These are phyloP conservation scores for Acanthacorydalis orientalis DNA, from an alignment of 2,888 invertebrate genomes.

Conservation along the genomic window DNA sequence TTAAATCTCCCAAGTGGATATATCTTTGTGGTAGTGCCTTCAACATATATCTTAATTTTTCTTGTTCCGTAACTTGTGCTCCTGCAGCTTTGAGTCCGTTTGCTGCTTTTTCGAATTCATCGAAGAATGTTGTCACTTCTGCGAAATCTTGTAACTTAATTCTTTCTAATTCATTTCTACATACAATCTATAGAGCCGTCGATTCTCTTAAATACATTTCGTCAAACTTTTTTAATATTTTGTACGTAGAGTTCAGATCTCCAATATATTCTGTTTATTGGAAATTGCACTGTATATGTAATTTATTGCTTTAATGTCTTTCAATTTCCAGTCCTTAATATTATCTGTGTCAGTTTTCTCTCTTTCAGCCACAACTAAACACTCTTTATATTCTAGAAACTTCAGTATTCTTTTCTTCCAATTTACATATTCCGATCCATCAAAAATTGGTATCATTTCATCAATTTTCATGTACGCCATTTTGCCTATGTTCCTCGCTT, in stretches of 20 bases:
- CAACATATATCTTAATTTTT: conserved; percentile 15
- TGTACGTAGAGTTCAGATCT: not conserved
- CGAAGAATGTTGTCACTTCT: conserved; percentile 10
- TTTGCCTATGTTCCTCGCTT: not conserved
- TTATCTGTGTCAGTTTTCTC: conserved; percentile 2
- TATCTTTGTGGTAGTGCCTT: conserved; percentile 12
- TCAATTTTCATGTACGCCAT: conserved; percentile 7
- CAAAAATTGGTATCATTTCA: conserved; percentile 10
- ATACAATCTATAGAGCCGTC: conserved; percentile 9
- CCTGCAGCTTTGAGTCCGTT: conserved; percentile 14
- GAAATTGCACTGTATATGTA: not conserved
- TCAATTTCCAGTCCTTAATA: conserved; percentile 3
- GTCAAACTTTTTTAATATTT: conserved; percentile 5
- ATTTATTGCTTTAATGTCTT: conserved; percentile 7
- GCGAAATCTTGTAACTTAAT: conserved; percentile 9
- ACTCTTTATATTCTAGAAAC: conserved; percentile 8
- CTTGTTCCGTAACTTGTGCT: conserved; percentile 12
- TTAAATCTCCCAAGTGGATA: conserved; percentile 13
- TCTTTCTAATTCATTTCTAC: conserved; percentile 9
- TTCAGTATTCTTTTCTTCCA: conserved; percentile 10
- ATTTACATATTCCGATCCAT: conserved; percentile 9
- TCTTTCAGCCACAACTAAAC: conserved; percentile 5
- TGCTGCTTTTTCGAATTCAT: conserved; percentile 13
- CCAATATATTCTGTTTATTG: conserved; percentile 9
- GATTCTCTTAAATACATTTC: conserved; percentile 6